Conservation (phyloP, 2,113 vertebrate genomes). For the Prietella phreatophila region DNA sequence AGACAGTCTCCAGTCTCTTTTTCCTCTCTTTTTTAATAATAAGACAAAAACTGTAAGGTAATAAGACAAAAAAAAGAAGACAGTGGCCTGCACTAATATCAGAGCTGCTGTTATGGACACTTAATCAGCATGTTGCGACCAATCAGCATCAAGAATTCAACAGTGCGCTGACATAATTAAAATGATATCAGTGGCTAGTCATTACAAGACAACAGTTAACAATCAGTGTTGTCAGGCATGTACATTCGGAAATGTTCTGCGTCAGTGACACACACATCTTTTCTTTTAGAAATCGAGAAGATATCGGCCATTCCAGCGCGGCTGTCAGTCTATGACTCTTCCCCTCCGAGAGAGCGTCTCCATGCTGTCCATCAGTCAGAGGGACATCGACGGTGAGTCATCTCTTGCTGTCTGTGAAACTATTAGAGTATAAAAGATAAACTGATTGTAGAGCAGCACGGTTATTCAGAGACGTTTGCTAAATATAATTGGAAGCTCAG, state of each 20-base stretch:
- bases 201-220: not conserved
- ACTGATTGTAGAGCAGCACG: not conserved
- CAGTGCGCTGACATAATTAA: not conserved
- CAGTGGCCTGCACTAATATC: not conserved
- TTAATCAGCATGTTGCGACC: not conserved
- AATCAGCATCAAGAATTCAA: not conserved
- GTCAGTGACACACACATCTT: too few species aligned
- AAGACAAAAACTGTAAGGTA: not conserved
- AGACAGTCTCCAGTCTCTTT: not conserved
- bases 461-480: not conserved
- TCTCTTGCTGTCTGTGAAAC: not conserved
- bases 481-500: conserved; percentile 16
- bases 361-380: conserved; percentile 87
- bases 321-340: conserved; percentile 76
- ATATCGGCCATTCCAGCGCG: conserved; percentile 67
- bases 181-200: not conserved
- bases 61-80: not conserved
- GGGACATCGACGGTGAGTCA: conserved; percentile 85
- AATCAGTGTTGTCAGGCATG: not conserved
- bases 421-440: not conserved
- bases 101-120: not conserved
- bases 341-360: conserved; percentile 92
- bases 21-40: not conserved
- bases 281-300: conserved; percentile 64
- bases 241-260: not conserved